These are phyloP conservation scores for Manis javanica DNA, from an alignment of 2,797 vertebrate species.

Conservation along the genomic window DNA sequence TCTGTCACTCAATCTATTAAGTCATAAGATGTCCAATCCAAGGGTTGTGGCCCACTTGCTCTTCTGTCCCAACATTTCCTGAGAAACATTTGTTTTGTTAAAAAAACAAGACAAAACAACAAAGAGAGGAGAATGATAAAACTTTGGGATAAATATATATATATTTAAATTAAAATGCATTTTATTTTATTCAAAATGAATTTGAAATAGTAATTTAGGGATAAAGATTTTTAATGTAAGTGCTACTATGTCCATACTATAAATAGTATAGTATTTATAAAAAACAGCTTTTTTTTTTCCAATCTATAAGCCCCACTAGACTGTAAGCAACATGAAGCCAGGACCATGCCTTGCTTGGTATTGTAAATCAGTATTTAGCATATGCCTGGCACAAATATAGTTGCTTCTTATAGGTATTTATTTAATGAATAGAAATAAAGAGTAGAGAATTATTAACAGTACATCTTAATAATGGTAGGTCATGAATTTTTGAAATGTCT, in stretches of 20 bases:
- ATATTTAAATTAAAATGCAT: not conserved
- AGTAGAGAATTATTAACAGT: not conserved
- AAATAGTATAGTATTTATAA: too few relatives aligned
- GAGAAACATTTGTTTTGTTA: constrained; percentile 40
- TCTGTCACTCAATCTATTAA: not conserved
- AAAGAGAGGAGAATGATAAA: constrained; percentile 47
- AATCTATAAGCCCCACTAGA: not conserved
- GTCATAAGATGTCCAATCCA: not conserved
- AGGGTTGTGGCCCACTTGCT: not conserved
- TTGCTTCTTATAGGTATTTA: constrained; percentile 27
- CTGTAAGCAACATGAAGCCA: not conserved
- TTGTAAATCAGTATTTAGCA: not conserved
- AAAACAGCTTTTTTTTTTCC: not conserved
- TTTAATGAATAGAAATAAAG: not conserved
- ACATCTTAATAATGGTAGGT: constrained; percentile 28
- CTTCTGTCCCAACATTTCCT: not conserved
- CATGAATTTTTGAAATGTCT: not conserved
- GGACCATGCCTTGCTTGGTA: not conserved
- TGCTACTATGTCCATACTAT: not conserved
- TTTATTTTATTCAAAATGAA: not conserved
- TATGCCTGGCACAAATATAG: not conserved
- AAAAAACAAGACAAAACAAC: constrained; percentile 12
- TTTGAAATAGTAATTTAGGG: constrained; percentile 7
- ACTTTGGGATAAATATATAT: not conserved
- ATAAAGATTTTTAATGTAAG: constrained; percentile 41